Evolutionary conservation across 2,797 vertebrate species (phyloP).

Genomic region (Mus minutoides): DNA sequence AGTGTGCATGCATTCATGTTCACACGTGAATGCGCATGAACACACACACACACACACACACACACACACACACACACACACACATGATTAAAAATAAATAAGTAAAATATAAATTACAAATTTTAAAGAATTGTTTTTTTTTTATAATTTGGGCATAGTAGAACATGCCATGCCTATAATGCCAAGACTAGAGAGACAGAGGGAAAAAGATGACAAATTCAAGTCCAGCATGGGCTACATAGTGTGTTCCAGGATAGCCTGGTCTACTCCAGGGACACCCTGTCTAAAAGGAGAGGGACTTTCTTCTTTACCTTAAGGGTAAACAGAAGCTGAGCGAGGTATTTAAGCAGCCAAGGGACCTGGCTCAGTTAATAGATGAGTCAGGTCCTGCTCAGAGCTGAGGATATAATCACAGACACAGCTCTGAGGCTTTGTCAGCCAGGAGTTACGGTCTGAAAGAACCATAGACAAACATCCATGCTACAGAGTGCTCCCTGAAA

Average conservation of each 20-base stretch:
- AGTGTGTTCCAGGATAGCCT: not conserved
- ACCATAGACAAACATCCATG: too few species aligned
- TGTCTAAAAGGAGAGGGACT: not conserved
- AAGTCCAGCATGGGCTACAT: not conserved
- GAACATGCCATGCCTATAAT: not conserved
- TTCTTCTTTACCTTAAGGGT: not conserved
- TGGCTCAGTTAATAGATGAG: not conserved
- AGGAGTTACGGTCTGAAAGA: not conserved
- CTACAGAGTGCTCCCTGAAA: not conserved
- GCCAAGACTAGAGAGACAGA: not conserved
- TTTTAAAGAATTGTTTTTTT: not conserved
- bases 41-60: not conserved
- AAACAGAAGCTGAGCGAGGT: not conserved
- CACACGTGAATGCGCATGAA: accelerated
- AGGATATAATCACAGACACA: not conserved
- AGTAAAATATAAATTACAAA: not conserved
- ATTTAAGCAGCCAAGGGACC: not conserved
- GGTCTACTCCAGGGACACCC: not conserved
- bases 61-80: not conserved
- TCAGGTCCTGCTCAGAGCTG: not conserved
- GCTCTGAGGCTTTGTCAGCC: not conserved
- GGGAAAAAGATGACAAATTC: not conserved
- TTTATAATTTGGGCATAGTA: not conserved
- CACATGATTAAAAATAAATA: not conserved
- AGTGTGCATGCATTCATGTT: not conserved